Base-by-base conservation (phyloP, 2,888 invertebrate genomes). In the Nomada goodeniana region DNA sequence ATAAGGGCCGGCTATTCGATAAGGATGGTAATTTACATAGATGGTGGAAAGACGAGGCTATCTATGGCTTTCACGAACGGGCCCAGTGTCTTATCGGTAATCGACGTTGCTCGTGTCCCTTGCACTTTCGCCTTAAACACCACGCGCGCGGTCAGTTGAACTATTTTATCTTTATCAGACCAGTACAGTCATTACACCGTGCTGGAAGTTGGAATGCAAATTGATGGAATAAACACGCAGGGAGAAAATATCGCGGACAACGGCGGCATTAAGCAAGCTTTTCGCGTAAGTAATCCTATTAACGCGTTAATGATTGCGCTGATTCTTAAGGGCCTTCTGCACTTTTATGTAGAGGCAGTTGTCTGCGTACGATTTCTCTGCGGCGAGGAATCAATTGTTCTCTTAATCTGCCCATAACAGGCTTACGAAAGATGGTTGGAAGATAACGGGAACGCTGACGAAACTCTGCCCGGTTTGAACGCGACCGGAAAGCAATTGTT, bases 161-260 rank as follows among this genome's bases (percentile, higher is more conserved):
- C 65, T 61, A 20, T 76, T 67, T 50, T 65, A 78, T 60, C n/a
- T 86, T 90, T 36, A 36, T 59, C 88, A 92, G 96, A 98, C 84
- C 99, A 98, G 91, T 98, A 98, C 89, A 96, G 96, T 76, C 96
- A 96, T 86, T 99, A 98, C 90, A 95, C 96, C 0, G 96, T 98
- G 2, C 96, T 96, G 0, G 98, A 98, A 91, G 96, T 98, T 67
- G 96, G 96, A 85, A 96, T 97, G 94, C 95, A 96, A 36, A 94
- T 97, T 10, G 96, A 97, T 89, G 97, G 97, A 1, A 95, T 96
- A 74, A 96, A 96, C 89, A 98, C 98, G 0, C 94, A 96, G 94
- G 98, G 98, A 1, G 99, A 99, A 94, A 99, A 99, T 92, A 99
- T 99, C 90, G 99, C 99, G 0, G 99, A 99, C 92, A 99, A 99